phyloP scores from a whole-genome alignment of 1,140 invertebrate species.

The Leptopilina clavipes region DNA sequence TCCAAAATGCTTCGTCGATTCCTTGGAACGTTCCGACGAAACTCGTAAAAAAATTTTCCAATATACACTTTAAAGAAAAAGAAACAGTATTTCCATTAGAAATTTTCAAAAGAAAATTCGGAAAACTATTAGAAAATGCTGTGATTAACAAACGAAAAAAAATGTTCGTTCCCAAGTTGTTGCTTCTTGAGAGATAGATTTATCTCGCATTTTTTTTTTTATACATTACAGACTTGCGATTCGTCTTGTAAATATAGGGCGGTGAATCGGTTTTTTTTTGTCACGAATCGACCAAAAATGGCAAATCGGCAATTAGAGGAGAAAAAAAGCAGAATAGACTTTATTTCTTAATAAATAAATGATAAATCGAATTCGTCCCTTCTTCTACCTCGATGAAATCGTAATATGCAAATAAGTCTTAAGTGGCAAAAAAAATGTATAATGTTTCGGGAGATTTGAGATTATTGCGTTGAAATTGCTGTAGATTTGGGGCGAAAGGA shows the following conservation, averaged over 20 bases:
- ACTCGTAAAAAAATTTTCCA: neutral
- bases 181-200: conserved; percentile 20
- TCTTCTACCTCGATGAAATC: conserved; percentile 33
- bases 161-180: neutral
- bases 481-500: neutral
- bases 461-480: conserved; percentile 34
- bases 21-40: conserved; percentile 31
- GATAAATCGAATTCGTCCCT: neutral
- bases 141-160: too few relatives aligned
- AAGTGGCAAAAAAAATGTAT: neutral
- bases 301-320: neutral
- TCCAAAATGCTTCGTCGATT: conserved; percentile 43
- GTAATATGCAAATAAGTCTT: conserved; percentile 19
- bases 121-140: too few relatives aligned
- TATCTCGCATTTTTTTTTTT: conserved; percentile 12
- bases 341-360: too few relatives aligned
- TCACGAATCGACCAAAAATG: neutral
- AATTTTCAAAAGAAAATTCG: neutral
- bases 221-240: conserved; percentile 21
- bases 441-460: neutral
- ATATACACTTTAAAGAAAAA: too few relatives aligned
- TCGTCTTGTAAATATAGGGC: conserved; percentile 22
- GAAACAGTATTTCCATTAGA: neutral
- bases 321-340: neutral
- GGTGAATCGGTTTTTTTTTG: conserved; percentile 20